Base-by-base conservation (phyloP, 2,113 vertebrate genomes). In the Ameiurus melas region DNA sequence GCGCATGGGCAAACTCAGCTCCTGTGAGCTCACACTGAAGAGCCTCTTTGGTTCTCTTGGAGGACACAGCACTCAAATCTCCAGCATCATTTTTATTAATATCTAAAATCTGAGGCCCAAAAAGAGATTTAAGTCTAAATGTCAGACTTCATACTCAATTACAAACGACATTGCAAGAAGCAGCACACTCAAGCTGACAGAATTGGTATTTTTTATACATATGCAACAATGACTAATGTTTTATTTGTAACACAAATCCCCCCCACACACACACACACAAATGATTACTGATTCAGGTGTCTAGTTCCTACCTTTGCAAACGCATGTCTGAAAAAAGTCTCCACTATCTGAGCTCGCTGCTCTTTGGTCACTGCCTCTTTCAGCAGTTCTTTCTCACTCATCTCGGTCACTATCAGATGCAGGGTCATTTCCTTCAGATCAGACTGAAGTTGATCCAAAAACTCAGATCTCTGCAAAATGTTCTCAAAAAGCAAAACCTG, bases 321-420 rank as follows among this genome's bases (percentile, higher is more conserved):
- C 14, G 98, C 96, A 3, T 98, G 97, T 85, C 97, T 96, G 90
- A 99, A 99, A 94, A 99, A 99, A 22, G 95, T 97, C 90, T 99
- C 98, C 92, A 99, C 94, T 87, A 98, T 97, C 91, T 95, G 90
- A 88, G 93, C 97, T 86, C 98, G 95, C 90, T 98, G 96, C 89
- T 97, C 94, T 93, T 95, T 96, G 82, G 97, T 99, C 85, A 98
- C 95, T 0, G 98, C 98, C 83, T 92, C 93, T 86, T 94, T 95
- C 90, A 99, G 94, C 17, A 99, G 94, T 39, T 93, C 93, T 68
- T 94, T 94, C 93, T 99, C 97, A 0, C 90, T 94, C 93, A 95
- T 94, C 91, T 96, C 94, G 17, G 71, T 93, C 53, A 96, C 4
- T 0, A 58, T 91, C 81, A 98, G 89, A 12, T 87, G 87, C 16